Evolutionary conservation across 2,888 invertebrate species (phyloP), one percentile per base, ranked within the genome.

Genomic region (Melinopterus prodromus): DNA sequence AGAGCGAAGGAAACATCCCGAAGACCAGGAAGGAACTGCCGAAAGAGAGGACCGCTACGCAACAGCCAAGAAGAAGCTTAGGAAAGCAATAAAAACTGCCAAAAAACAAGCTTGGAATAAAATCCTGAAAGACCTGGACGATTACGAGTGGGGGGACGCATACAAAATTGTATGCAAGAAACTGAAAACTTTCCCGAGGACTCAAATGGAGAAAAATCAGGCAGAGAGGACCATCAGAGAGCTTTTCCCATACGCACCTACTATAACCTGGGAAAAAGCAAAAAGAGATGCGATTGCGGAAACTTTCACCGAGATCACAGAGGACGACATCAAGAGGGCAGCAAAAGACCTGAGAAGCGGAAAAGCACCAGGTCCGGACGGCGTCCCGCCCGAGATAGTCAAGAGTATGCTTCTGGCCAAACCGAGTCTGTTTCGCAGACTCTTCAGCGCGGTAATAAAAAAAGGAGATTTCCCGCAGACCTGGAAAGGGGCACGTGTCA

Each of bases 401-500:
- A 77, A n/a, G 16, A 26, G 2, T 6, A 38, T 26, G 26, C n/a
- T 26, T 1, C 6, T 6, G 16, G 26, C 6, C 14, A 72, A 14
- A 6, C 72, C 26, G 36, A 16, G 14, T 3, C 2, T 72, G 6
- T 16, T 16, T 6, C n/a, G 12, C n/a, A 9, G 9, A 6, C 6
- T 72, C 12, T 72, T 72, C 70, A 9, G 9, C 26, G 6, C 2
- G 16, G 16, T 72, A 16, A 9, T 72, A 4, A n/a, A 72, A 16
- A n/a, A 35, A n/a, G 16, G 72, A 38, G 38, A 74, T 6, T 74
- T 74, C 14, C 74, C 74, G 5, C 5, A 74, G 26, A 74, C 9
- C 1, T 83, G 81, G 83, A 82, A 83, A 77, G 77, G 6, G 14
- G 80, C 78, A n/a, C 74, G 70, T 53, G 76, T 82, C 15, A 81